These are phyloP conservation scores for Astreopora myriophthalma DNA, from an alignment of 64 coral and sea anemone genomes.

Conservation along the genomic window DNA sequence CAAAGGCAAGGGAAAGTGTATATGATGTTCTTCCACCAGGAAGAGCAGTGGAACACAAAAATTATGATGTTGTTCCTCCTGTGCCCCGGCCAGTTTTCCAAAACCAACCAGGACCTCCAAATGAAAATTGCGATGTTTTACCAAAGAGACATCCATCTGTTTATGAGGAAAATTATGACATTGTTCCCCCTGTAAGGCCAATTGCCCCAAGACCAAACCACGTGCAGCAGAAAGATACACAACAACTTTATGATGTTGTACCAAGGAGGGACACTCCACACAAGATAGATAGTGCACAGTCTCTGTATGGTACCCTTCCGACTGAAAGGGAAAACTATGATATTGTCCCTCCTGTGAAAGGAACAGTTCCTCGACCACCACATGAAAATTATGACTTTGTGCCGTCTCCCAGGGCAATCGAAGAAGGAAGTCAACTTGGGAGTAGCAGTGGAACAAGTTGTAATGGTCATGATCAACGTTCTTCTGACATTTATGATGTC, in stretches of 20 bases:
- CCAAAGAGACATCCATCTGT: constrained; percentile 17
- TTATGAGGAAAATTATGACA: constrained; percentile 49
- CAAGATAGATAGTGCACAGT: background rate
- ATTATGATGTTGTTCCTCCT: constrained; percentile 8
- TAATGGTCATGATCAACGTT: background rate
- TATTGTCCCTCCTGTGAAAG: constrained; percentile 12
- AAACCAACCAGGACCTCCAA: background rate
- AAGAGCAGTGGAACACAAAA: background rate
- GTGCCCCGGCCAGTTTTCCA: background rate
- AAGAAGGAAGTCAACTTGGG: background rate
- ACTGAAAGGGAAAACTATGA: constrained; percentile 24
- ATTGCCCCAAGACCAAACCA: background rate
- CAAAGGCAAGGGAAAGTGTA: background rate
- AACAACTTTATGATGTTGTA: constrained; percentile 58
- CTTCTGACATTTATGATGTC: constrained; percentile 48
- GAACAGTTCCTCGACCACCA: background rate
- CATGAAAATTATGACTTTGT: constrained; percentile 9
- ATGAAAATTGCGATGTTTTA: constrained; percentile 62
- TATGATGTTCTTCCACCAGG: constrained; percentile 1
- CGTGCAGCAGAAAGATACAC: background rate
- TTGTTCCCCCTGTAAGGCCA: constrained; percentile 23
- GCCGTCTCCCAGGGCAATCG: background rate
- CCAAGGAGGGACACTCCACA: background rate
- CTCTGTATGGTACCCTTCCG: background rate
- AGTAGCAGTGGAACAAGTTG: background rate